Conservation (phyloP, 1,140 invertebrate species). For the Coelopa frigida region DNA sequence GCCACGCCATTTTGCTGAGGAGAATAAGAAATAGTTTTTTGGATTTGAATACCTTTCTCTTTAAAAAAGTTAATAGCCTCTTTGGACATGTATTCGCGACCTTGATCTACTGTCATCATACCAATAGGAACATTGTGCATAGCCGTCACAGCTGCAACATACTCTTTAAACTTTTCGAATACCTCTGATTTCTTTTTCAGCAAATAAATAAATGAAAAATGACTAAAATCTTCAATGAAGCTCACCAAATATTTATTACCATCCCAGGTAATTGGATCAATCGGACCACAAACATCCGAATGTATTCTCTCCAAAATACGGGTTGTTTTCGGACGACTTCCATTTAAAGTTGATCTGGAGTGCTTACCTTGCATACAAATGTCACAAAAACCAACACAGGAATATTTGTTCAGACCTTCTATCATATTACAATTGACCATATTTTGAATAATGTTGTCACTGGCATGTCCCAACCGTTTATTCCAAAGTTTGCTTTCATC, state of each 20-base stretch:
- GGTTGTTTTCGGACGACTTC: constrained; percentile 3
- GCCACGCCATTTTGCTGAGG: constrained; percentile 34
- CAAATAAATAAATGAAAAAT: constrained; percentile 19
- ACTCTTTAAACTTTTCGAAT: constrained; percentile 4
- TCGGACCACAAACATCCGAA: constrained; percentile 38
- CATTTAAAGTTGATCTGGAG: neutral
- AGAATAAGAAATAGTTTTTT: constrained; percentile 24
- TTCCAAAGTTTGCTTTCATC: no score
- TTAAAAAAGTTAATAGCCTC: constrained; percentile 4
- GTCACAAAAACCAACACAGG: no score
- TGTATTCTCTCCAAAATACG: constrained; percentile 28
- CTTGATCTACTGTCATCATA: constrained; percentile 24
- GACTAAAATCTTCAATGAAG: constrained; percentile 42
- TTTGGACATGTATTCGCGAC: constrained; percentile 22
- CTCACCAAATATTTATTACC: constrained; percentile 37
- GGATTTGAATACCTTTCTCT: constrained; percentile 15
- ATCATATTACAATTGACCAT: no score
- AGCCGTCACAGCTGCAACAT: no score
- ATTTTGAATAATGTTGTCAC: no score
- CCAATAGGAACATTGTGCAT: constrained; percentile 1
- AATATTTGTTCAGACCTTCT: no score
- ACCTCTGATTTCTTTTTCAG: constrained; percentile 6
- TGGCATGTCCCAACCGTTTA: no score
- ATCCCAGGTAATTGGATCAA: constrained; percentile 25
- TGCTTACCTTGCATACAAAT: constrained; percentile 1